These are phyloP conservation scores for Ciconia maguari DNA, from an alignment of 2,113 vertebrate species.

Conservation along the genomic window DNA sequence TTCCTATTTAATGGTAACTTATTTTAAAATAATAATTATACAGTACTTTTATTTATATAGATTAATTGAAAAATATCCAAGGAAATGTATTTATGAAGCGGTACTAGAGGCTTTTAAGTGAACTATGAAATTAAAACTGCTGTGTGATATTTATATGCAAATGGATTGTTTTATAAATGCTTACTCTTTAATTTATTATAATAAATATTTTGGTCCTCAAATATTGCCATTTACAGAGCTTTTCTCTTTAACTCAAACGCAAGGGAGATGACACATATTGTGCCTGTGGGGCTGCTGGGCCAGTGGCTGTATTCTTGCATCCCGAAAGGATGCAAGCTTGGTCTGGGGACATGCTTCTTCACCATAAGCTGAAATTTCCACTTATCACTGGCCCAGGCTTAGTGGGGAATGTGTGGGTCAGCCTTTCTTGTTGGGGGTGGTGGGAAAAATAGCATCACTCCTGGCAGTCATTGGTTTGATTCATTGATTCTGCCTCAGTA, in stretches of 20 bases:
- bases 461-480: not conserved
- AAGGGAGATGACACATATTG: not conserved
- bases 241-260: not conserved
- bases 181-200: conserved; percentile 53
- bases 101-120: conserved; percentile 8
- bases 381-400: not conserved
- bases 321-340: not conserved
- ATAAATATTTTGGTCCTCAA: conserved; percentile 61
- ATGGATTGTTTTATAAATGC: not conserved
- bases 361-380: not conserved
- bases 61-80: conserved; percentile 28
- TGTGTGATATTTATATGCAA: conserved; percentile 35
- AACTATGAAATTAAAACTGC: not conserved
- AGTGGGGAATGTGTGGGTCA: not conserved
- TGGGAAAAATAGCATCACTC: not conserved
- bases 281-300: not conserved
- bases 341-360: not conserved
- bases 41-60: conserved; percentile 67
- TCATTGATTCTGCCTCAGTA: not conserved
- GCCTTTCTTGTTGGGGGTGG: not conserved
- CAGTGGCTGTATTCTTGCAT: not conserved
- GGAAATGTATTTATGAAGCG: conserved; percentile 70
- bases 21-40: conserved; percentile 67
- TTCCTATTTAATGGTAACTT: conserved; percentile 71
- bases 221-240: not conserved